Evolutionary conservation across 2,797 vertebrate genomes (phyloP).

Genomic region (Brachymystax lenok): DNA sequence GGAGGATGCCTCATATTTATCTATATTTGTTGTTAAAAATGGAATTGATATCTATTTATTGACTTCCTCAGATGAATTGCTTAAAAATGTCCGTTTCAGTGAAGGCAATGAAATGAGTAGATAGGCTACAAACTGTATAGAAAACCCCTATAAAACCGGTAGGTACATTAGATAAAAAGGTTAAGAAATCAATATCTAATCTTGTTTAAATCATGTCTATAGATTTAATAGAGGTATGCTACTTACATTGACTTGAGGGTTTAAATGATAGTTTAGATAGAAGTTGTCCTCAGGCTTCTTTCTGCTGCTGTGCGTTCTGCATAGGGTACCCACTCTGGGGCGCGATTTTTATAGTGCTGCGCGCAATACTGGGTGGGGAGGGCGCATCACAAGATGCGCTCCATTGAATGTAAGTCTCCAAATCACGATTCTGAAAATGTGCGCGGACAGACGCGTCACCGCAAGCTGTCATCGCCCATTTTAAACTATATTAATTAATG

Average conservation of each 20-base stretch:
- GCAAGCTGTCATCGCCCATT: slow-evolving; percentile 54
- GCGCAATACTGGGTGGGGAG: slow-evolving; percentile 39
- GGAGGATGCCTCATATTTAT: too few species aligned
- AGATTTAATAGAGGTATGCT: background rate
- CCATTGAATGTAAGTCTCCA: slow-evolving; percentile 47
- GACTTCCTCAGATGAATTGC: too few species aligned
- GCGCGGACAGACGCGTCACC: slow-evolving; percentile 63
- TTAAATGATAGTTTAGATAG: slow-evolving; percentile 31
- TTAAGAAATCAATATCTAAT: too few species aligned
- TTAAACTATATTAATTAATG: slow-evolving; percentile 19
- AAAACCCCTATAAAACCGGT: background rate
- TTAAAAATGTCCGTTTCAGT: background rate
- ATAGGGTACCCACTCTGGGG: slow-evolving; percentile 24
- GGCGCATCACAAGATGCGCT: slow-evolving; percentile 61
- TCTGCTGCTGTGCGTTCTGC: slow-evolving; percentile 46
- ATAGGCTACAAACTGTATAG: background rate
- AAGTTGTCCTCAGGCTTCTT: slow-evolving; percentile 45
- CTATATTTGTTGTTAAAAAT: background rate
- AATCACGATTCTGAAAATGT: slow-evolving; percentile 27
- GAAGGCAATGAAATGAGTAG: background rate
- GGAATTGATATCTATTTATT: background rate
- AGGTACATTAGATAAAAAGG: too few species aligned
- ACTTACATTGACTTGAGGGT: slow-evolving; percentile 64
- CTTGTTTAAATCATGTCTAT: background rate
- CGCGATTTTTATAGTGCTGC: slow-evolving; percentile 66